Base-by-base conservation (phyloP, 64 coral and sea anemone genomes). In the Porites australiensis region DNA sequence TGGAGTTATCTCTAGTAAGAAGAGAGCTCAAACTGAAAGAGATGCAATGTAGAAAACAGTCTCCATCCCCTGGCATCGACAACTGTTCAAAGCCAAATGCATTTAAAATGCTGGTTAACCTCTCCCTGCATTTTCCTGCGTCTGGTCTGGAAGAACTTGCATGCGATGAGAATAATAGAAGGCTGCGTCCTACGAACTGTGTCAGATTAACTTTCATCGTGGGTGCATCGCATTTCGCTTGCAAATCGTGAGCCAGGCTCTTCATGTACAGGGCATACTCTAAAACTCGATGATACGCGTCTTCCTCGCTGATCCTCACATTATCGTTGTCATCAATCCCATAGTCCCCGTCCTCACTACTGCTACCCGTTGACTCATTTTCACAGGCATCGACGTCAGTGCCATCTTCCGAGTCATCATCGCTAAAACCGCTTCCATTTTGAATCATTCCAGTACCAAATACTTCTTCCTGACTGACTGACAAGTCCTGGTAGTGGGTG, bases 1-100 rank as follows among this genome's bases (percentile, higher is more conserved):
- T 50, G 5, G 72, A 13, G 72, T 75, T 75, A 44, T 50, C 45
- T 75, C 9, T 50, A 15, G 6, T 75, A 3, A 75, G 15, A 10
- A 50, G 13, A 46, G 37, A 75, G 2, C 3, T 75, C 18, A 75
- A 50, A 50, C 2, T 50, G 1, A 14, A 3, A 44, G 72, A 75
- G 14, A 75, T 75, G 6, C 72, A 75, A 16, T 50, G 72, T 15
- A 57, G 14, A 78, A 78, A 78, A 55, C 75, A 78, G 75, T 78
- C 49, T 22, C 75, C 75, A 78, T 78, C 75, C 23, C 75, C 75
- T n/a, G 75, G 75, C 75, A 78, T 78, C 50, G 50, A 51, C 50
- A 78, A 78, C 75, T 57, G 75, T 19, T 19, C 14, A 46, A 78
- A 78, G 6, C 11, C 50, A 78, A 78, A 78, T 78, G 75, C 75